A percentile compares a stretch with the other conserved stretches of the same genome.
These are phyloP conservation scores for Oeneis ivallda DNA, from an alignment of 2,888 invertebrate species.

Conservation along the genomic window DNA sequence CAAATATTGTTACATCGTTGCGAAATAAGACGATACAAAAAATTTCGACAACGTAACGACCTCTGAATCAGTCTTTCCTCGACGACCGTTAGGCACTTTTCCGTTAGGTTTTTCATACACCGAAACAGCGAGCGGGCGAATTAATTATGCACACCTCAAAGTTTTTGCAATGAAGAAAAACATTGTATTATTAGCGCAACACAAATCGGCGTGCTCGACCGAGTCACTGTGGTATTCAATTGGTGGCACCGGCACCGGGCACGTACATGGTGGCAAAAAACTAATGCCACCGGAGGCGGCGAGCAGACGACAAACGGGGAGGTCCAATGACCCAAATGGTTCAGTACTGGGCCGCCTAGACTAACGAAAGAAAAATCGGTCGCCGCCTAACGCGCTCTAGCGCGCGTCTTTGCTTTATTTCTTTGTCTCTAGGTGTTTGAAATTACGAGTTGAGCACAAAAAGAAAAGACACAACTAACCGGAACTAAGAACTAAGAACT, in stretches of 20 bases:
- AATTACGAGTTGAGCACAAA: conserved; percentile 30
- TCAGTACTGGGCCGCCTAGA: conserved; percentile 70
- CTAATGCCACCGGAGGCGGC: conserved; percentile 48
- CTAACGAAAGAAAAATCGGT: conserved; percentile 74
- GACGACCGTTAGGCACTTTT: conserved; percentile 34
- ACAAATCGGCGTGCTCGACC: conserved; percentile 57
- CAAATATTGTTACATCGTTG: conserved; percentile 20
- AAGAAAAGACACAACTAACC: conserved; percentile 26
- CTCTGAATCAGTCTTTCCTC: conserved; percentile 28
- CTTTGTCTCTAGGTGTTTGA: conserved; percentile 39
- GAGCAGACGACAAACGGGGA: conserved; percentile 71
- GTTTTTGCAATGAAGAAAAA: conserved; percentile 34
- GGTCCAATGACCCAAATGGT: conserved; percentile 80
- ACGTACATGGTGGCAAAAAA: conserved; percentile 51
- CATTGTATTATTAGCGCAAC: conserved; percentile 41
- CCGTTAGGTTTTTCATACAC: conserved; percentile 38
- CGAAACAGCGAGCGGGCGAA: conserved; percentile 31
- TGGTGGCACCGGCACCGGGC: too few species aligned
- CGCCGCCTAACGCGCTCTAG: conserved; percentile 46
- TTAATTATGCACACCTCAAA: conserved; percentile 42
- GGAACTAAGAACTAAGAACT: too few species aligned
- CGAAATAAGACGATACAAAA: conserved; percentile 10
- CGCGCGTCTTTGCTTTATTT: conserved; percentile 43
- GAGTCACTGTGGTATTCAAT: conserved; percentile 58
- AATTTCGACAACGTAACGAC: too few species aligned